phyloP scores from a whole-genome alignment of 2,797 vertebrate species.

The Lutjanus campechanus region DNA sequence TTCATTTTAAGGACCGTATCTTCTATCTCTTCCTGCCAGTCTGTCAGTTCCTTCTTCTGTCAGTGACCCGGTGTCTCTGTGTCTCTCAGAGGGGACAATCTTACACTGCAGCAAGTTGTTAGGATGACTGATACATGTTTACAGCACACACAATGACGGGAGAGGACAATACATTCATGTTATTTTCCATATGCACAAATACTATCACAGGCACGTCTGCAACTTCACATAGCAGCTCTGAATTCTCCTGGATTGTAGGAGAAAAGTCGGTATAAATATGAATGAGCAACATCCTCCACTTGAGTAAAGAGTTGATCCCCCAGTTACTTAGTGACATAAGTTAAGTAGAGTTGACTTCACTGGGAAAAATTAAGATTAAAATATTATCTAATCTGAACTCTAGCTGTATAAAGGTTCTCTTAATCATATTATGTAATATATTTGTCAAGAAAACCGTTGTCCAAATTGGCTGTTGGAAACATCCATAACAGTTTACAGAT shows the following conservation, averaged over 20 bases:
- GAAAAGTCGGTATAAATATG: constrained; percentile 14
- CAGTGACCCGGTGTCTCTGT: constrained; percentile 9
- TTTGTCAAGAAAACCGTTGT: background rate
- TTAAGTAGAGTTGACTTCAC: background rate
- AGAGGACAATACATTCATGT: constrained; percentile 15
- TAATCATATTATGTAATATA: background rate
- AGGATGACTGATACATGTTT: constrained; percentile 50
- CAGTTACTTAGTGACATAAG: constrained; percentile 13
- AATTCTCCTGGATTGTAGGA: background rate
- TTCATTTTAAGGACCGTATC: constrained; percentile 76
- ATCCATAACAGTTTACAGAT: background rate
- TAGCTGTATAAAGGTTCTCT: background rate
- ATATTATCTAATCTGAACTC: background rate
- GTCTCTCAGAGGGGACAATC: constrained; percentile 8
- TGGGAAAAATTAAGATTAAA: background rate
- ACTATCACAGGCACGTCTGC: background rate
- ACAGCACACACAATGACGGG: constrained; percentile 27
- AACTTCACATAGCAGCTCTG: background rate
- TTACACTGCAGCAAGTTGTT: constrained; percentile 9
- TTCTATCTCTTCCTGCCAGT: constrained; percentile 75
- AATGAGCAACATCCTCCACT: constrained; percentile 20
- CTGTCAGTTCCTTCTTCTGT: constrained; percentile 54
- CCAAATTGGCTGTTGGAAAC: background rate
- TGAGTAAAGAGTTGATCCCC: constrained; percentile 3
- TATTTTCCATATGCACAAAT: constrained; percentile 18